These are phyloP conservation scores for Acanthornis magna DNA, from an alignment of 2,797 vertebrate species.

Conservation along the genomic window DNA sequence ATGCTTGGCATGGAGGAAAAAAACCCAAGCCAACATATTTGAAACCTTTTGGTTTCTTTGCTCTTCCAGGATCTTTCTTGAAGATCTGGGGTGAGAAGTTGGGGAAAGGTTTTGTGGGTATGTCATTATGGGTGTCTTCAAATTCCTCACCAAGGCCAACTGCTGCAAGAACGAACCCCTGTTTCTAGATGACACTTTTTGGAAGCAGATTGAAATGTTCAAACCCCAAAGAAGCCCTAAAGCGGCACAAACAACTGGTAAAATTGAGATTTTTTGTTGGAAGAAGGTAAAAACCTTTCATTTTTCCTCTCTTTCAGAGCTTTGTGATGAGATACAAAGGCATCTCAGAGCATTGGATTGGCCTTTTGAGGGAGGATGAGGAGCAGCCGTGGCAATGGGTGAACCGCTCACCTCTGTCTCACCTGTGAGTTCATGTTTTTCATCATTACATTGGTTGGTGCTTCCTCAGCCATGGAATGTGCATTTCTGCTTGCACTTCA, in stretches of 20 bases:
- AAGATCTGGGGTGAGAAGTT: background rate
- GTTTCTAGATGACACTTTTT: background rate
- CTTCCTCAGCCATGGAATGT: background rate
- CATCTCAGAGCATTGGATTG: background rate
- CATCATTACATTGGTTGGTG: accelerated
- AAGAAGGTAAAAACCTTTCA: background rate
- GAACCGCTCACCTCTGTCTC: accelerated
- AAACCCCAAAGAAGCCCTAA: background rate
- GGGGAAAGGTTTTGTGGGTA: background rate
- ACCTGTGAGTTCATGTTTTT: background rate
- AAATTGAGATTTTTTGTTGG: background rate
- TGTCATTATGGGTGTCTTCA: background rate
- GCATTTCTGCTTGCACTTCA: background rate
- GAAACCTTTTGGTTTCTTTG: background rate
- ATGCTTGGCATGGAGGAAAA: accelerated
- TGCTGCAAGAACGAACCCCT: background rate
- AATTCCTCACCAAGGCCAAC: background rate
- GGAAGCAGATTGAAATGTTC: background rate
- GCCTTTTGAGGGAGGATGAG: background rate
- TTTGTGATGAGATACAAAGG: constrained; percentile 23
- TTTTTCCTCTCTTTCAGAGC: background rate
- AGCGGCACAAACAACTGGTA: accelerated
- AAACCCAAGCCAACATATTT: accelerated
- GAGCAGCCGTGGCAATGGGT: background rate
- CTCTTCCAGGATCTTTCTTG: background rate